Conservation (phyloP, 2,113 vertebrate species). For the Megalops atlanticus region DNA sequence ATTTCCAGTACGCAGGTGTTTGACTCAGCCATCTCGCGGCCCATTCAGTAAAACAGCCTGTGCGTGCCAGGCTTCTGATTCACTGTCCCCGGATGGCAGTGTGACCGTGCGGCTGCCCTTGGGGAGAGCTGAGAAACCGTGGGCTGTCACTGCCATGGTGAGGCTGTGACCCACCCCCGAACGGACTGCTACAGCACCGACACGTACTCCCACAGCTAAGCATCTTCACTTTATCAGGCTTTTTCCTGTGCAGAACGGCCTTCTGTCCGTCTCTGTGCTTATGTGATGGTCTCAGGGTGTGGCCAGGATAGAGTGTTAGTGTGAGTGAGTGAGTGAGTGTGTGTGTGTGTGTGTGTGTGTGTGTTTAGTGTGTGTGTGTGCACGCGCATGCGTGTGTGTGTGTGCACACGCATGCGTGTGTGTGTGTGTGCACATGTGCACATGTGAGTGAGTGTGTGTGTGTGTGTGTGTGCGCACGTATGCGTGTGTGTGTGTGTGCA, state of each 20-base stretch:
- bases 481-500: background rate
- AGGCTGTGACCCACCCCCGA: no score
- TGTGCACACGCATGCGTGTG: background rate
- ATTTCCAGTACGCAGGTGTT: constrained; percentile 15
- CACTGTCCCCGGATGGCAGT: background rate
- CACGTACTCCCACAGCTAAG: no score
- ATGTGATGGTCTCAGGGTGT: no score
- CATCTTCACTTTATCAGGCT: no score
- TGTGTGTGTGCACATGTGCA: background rate
- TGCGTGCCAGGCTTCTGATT: background rate
- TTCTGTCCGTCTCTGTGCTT: background rate
- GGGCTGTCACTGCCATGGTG: no score
- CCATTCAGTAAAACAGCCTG: background rate
- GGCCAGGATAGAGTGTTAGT: no score
- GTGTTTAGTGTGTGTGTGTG: background rate
- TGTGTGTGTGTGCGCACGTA: background rate
- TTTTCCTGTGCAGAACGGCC: background rate
- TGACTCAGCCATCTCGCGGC: background rate
- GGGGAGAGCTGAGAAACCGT: no score
- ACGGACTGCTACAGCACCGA: no score
- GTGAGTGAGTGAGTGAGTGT: background rate
- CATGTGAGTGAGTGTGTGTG: background rate
- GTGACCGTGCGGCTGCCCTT: background rate
- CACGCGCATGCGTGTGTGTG: background rate
- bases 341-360: background rate